Base-by-base conservation (phyloP, 2,797 vertebrate genomes). In the Sphenopsis melanotis region DNA sequence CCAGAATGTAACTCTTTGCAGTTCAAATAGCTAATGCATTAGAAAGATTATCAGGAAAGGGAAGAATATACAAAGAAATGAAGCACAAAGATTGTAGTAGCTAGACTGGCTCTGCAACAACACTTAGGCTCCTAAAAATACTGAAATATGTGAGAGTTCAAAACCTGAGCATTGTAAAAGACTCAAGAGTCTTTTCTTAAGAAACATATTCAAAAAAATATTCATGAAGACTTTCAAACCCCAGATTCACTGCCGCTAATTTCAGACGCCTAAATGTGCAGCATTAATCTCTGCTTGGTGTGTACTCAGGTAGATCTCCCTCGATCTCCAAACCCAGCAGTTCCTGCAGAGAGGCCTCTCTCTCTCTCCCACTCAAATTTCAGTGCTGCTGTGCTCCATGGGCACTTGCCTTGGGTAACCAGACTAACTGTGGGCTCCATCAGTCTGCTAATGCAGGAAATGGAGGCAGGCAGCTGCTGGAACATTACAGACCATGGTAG, bases 141-240 rank as follows among this genome's bases (percentile, higher is more conserved):
- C 3, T 50, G 27, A 17, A 34, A 10, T 36, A 30, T 0, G 0
- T n/a, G 5, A 19, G 5, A 44, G 23, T 59, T 94, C 29, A 69
- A 59, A 83, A 68, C 20, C 30, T 52, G 59, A 75, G 27, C 11
- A 29, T 23, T 59, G 11, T 1, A 2, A 83, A 39, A 7, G 1
- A 41, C 36, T 56, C 27, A 26, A 52, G 26, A 63, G 4, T 70
- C 61, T 59, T 66, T 64, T 69, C 41, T 44, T 39, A 50, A 34
- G 15, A 34, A 24, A 29, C 4, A 7, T 60, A 39, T 59, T 59
- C 5, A 26, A 4, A 80, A 68, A n/a, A 3, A 5, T 37, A 50
- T 21, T 59, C 3, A 2, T 66, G 32, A 69, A 70, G 59, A 27
- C 8, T 69, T 59, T 49, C 44, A 65, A 56, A 32, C 19, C 8